A percentile compares a stretch with the other conserved stretches of the same genome.
phyloP scores from a whole-genome alignment of 64 coral and sea anemone species.

The Dendronephthya gigantea region DNA sequence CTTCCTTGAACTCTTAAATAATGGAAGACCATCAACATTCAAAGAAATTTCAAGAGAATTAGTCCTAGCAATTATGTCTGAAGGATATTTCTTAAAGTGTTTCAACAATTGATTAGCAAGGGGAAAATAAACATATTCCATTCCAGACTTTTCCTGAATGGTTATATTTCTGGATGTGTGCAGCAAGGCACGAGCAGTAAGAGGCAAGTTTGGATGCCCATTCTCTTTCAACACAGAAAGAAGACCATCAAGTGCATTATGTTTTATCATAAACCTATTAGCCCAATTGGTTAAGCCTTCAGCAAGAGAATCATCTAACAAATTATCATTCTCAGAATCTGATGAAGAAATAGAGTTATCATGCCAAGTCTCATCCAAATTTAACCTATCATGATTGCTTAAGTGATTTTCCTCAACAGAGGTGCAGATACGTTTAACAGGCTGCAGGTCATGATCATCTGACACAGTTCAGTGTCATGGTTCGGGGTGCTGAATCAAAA shows the following conservation, averaged over 20 bases:
- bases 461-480: too few species aligned
- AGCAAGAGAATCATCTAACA: too few species aligned
- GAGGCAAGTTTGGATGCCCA: neutral
- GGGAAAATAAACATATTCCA: neutral
- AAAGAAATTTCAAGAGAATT: neutral
- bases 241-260: neutral
- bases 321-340: too few species aligned
- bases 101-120: neutral
- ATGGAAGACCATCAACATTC: constrained; percentile 1
- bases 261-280: neutral
- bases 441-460: too few species aligned
- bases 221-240: neutral
- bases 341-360: too few species aligned
- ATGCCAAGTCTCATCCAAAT: too few species aligned
- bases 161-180: neutral
- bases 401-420: too few species aligned
- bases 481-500: too few species aligned
- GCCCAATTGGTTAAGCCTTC: too few species aligned
- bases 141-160: constrained; percentile 9
- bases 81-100: neutral
- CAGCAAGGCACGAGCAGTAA: neutral
- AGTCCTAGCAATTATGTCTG: neutral
- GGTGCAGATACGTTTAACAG: too few species aligned
- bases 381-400: too few species aligned
- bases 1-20: neutral